These are phyloP conservation scores for Phocides pigmalion DNA, from an alignment of 1,140 invertebrate species.

Conservation along the genomic window DNA sequence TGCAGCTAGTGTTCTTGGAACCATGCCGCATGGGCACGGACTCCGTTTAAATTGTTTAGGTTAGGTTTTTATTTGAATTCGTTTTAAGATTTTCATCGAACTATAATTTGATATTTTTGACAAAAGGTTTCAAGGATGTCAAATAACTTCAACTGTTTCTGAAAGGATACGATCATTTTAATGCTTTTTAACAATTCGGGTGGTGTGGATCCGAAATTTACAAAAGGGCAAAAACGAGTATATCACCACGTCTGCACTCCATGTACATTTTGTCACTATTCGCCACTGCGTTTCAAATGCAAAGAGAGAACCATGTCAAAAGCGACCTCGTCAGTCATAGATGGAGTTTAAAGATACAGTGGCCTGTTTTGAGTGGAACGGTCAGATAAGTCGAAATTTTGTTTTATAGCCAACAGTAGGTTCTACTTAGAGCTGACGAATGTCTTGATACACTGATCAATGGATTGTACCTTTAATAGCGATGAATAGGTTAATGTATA, in stretches of 20 bases:
- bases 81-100: too few relatives aligned
- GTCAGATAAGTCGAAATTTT: conserved; percentile 7
- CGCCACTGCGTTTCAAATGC: conserved; percentile 46
- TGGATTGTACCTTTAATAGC: not conserved
- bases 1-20: too few relatives aligned
- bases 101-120: too few relatives aligned
- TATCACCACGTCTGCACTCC: conserved; percentile 15
- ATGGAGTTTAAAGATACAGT: conserved; percentile 28
- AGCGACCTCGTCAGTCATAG: conserved; percentile 33
- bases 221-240: conserved; percentile 22
- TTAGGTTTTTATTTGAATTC: too few relatives aligned
- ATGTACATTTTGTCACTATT: conserved; percentile 37
- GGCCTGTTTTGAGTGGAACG: conserved; percentile 20
- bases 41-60: too few relatives aligned
- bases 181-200: conserved; percentile 8
- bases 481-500: too few relatives aligned
- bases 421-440: not conserved
- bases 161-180: too few relatives aligned
- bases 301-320: conserved; percentile 49
- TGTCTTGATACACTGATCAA: not conserved
- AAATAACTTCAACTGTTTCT: not conserved
- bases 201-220: not conserved
- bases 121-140: too few relatives aligned
- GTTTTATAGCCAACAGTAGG: not conserved
- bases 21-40: too few relatives aligned